These are phyloP conservation scores for Malacosoma neustria DNA, from an alignment of 2,888 invertebrate species.

Conservation along the genomic window DNA sequence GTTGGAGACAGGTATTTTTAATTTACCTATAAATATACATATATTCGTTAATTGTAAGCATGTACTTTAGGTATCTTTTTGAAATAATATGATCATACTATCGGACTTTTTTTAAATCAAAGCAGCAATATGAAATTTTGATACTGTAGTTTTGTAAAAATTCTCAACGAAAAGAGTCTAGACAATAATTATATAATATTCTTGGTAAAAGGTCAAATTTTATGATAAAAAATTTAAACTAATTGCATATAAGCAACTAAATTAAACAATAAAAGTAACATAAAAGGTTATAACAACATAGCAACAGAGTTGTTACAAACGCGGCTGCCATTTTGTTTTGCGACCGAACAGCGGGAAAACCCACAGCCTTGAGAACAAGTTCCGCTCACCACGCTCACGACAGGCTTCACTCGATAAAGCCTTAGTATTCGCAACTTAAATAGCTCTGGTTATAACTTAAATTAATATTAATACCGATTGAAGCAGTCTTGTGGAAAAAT, in stretches of 20 bases:
- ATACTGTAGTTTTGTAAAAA: too few relatives aligned
- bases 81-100: too few relatives aligned
- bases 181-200: too few relatives aligned
- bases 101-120: too few relatives aligned
- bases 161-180: too few relatives aligned
- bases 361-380: constrained; percentile 66
- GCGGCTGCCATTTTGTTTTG: constrained; percentile 39
- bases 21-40: too few relatives aligned
- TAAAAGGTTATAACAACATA: constrained; percentile 13
- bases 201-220: neutral
- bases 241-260: constrained; percentile 1
- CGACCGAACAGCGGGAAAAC: constrained; percentile 46
- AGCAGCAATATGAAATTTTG: too few relatives aligned
- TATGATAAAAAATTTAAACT: constrained; percentile 3
- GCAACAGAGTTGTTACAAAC: constrained; percentile 23
- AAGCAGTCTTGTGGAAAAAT: neutral
- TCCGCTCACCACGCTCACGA: constrained; percentile 30
- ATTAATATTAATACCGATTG: neutral
- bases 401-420: constrained; percentile 3
- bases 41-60: too few relatives aligned
- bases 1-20: too few relatives aligned
- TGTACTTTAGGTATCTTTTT: too few relatives aligned
- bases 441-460: neutral
- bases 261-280: constrained; percentile 1
- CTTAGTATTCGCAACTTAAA: constrained; percentile 1